Conservation (phyloP, 2,888 invertebrate species). For the Drosophila imparisetae region DNA sequence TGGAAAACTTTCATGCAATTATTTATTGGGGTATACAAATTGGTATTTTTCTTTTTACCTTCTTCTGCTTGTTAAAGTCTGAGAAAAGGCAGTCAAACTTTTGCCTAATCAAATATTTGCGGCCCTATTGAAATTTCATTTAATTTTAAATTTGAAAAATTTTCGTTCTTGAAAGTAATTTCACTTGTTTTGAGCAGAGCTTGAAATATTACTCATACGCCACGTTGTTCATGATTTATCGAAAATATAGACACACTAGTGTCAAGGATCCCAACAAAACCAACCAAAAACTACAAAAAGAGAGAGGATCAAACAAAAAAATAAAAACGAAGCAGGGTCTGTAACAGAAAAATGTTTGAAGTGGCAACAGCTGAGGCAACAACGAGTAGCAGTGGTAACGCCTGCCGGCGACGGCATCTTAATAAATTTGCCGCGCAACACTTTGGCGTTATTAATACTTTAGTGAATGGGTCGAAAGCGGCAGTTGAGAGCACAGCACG, state of each 20-base stretch:
- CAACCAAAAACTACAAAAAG: slow-evolving; percentile 10
- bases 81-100: not conserved
- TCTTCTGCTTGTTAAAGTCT: not conserved
- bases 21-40: not conserved
- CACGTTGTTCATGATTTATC: slow-evolving; percentile 59
- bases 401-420: slow-evolving; percentile 71
- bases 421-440: slow-evolving; percentile 76
- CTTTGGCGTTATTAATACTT: slow-evolving; percentile 80
- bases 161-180: slow-evolving; percentile 11
- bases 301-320: slow-evolving; percentile 1
- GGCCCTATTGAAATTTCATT: slow-evolving; percentile 5
- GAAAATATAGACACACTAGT: slow-evolving; percentile 51
- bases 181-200: slow-evolving; percentile 4
- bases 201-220: slow-evolving; percentile 56
- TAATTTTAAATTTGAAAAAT: not conserved
- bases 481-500: slow-evolving; percentile 47
- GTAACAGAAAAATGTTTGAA: slow-evolving; percentile 19
- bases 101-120: slow-evolving; percentile 5
- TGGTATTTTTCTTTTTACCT: not conserved
- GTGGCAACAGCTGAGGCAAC: slow-evolving; percentile 72
- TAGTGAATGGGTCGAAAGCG: slow-evolving; percentile 61
- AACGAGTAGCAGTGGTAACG: slow-evolving; percentile 35
- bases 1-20: not conserved
- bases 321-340: slow-evolving; percentile 3
- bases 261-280: slow-evolving; percentile 16